Conservation (phyloP, 2,797 vertebrate species). For the Carapus acus region DNA sequence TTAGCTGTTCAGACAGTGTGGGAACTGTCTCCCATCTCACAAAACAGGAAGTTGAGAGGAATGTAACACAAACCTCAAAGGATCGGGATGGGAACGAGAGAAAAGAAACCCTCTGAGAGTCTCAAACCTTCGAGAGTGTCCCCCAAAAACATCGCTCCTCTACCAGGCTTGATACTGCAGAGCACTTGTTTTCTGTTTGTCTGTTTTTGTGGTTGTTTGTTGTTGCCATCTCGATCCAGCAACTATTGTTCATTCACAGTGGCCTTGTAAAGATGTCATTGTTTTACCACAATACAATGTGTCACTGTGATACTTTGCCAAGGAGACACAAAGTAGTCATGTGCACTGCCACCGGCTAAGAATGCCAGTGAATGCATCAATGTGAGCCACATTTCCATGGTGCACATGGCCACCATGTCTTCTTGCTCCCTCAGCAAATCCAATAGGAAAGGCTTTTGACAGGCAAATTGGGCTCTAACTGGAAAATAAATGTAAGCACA, state of each 20-base stretch:
- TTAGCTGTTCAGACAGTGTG: constrained; percentile 60
- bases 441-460: constrained; percentile 50
- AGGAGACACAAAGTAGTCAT: constrained; percentile 39
- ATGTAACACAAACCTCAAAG: constrained; percentile 63
- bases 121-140: constrained; percentile 55
- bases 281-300: constrained; percentile 61
- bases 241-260: constrained; percentile 69
- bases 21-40: constrained; percentile 62
- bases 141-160: constrained; percentile 32
- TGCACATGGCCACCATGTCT: constrained; percentile 25
- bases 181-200: constrained; percentile 49
- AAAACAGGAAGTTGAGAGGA: constrained; percentile 55
- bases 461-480: constrained; percentile 60
- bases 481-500: constrained; percentile 61
- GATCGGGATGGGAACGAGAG: constrained; percentile 52
- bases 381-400: constrained; percentile 46
- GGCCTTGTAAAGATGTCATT: constrained; percentile 67
- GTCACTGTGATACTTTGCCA: constrained; percentile 59
- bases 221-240: constrained; percentile 58
- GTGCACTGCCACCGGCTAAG: constrained; percentile 28
- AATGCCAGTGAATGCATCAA: constrained; percentile 46
- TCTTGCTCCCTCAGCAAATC: constrained; percentile 48
- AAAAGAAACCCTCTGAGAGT: constrained; percentile 46
- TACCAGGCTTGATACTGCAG: constrained; percentile 36
- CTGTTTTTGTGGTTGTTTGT: constrained; percentile 58